phyloP scores from a whole-genome alignment of 2,888 invertebrate genomes.

The Frankliniella intonsa region DNA sequence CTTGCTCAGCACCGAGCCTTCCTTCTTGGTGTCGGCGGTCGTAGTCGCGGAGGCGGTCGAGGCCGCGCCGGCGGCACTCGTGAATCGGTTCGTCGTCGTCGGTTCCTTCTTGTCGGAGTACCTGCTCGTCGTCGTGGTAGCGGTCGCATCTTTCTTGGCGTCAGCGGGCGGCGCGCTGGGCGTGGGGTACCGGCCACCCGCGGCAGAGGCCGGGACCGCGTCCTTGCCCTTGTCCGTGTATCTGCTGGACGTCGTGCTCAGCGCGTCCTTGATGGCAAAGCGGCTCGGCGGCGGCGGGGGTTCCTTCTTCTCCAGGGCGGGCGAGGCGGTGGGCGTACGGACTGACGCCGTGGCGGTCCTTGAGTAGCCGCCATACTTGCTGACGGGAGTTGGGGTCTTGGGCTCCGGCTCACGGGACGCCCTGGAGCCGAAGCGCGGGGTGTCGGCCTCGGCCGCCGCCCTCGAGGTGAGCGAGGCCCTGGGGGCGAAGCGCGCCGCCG shows the following conservation, averaged over 20 bases:
- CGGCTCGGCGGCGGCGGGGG: slow-evolving; percentile 1
- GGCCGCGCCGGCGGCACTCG: neutral
- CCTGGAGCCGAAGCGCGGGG: slow-evolving; percentile 28
- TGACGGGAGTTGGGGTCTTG: slow-evolving; percentile 14
- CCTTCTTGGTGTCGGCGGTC: neutral
- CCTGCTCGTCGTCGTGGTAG: neutral
- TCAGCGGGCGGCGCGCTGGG: neutral
- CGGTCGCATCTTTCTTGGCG: neutral
- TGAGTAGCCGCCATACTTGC: slow-evolving; percentile 27
- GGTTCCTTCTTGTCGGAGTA: slow-evolving; percentile 10
- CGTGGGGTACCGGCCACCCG: neutral
- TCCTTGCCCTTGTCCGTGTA: neutral
- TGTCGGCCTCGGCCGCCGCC: slow-evolving; percentile 24
- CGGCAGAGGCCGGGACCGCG: neutral
- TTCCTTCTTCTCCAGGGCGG: neutral
- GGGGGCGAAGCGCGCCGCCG: slow-evolving; percentile 30
- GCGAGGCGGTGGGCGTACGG: neutral
- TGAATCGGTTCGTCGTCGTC: neutral
- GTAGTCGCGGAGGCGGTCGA: neutral
- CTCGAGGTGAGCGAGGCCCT: neutral
- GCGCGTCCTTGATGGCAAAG: neutral
- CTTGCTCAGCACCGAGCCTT: slow-evolving; percentile 4
- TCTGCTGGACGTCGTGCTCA: neutral
- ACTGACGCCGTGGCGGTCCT: neutral
- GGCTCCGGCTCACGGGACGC: slow-evolving; percentile 27